Base-by-base conservation (phyloP, 2,888 invertebrate species). In the Rhopalosiphum nymphaeae region DNA sequence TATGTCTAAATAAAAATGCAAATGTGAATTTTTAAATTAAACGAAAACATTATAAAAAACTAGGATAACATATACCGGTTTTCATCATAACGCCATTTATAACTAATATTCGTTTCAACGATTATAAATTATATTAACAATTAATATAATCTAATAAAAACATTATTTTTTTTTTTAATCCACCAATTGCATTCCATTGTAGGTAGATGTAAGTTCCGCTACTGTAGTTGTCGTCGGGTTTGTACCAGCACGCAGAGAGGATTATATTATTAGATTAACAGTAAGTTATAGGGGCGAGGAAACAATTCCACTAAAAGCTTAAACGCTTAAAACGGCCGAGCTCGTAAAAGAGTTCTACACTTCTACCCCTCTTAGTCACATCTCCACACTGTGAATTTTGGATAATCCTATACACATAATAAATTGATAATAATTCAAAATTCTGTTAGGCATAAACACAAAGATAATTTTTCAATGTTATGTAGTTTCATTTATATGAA, bases 301-400 rank as follows among this genome's bases (percentile, higher is more conserved):
- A 94, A 94, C 94, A 94, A 94, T 94, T 91, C 91, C 86, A 87
- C 91, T 94, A 94, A 94, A 94, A 94, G 94, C 94, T 91, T 94
- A 94, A 94, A 94, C 94, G 94, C 94, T 94, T 91, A 61, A 94
- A 91, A 61, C 86, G 86, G 29, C 53, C 53, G 67, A 21, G 86
- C 90, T 86, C 94, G 67, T 94, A 91, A 94, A 94, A 94, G 90
- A 94, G 94, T 86, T n/a, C 57, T n/a, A 36, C 36, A 78, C 78
- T 36, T 78, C 36, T 78, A 36, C 78, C 78, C 78, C 36, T 78
- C 78, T 36, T 36, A 25, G 36, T 25, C 49, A 46, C 46, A 88
- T 56, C 56, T 53, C 44, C 78, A 11, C 53, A 36, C 85, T 29
- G 85, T 44, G 16, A 56, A 29, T 94, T 93, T 90, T 42, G 42